These are phyloP conservation scores for Erythrocebus patas DNA, from an alignment of 2,113 vertebrate species.

Conservation along the genomic window DNA sequence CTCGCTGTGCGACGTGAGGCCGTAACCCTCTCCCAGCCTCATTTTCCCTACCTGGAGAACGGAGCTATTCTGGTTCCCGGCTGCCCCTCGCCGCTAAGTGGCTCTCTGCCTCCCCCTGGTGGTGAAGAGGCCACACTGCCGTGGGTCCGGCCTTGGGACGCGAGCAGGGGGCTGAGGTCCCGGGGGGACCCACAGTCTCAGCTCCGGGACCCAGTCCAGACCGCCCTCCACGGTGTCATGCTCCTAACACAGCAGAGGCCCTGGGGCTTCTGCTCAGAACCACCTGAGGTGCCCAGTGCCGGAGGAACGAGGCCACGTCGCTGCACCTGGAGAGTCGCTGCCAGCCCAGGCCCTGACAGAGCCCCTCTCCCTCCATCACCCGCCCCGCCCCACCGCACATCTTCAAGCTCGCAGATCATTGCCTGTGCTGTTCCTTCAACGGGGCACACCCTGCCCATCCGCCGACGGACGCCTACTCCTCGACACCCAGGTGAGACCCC, in stretches of 20 bases:
- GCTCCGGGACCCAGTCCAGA: rapidly evolving
- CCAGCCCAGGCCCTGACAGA: neutral
- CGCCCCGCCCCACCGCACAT: rapidly evolving
- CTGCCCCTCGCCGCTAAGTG: neutral
- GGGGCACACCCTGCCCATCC: neutral
- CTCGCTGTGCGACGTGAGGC: neutral
- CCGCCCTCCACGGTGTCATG: neutral
- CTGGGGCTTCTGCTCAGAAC: neutral
- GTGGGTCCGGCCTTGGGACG: rapidly evolving
- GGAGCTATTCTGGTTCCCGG: rapidly evolving
- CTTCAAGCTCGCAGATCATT: neutral
- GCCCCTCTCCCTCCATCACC: neutral
- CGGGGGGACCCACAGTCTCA: neutral
- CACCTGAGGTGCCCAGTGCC: neutral
- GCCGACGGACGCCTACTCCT: neutral
- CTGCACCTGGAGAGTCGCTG: no score
- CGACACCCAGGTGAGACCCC: neutral
- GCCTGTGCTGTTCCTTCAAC: neutral
- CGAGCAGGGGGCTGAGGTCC: rapidly evolving
- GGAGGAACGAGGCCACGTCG: neutral
- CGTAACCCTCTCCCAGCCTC: neutral
- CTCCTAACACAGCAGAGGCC: neutral
- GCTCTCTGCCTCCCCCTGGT: slow-evolving; percentile 51
- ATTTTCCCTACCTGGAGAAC: neutral
- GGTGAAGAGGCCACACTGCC: neutral